phyloP scores from a whole-genome alignment of 2,113 vertebrate species.

The Cyanoramphus novaezelandiae region DNA sequence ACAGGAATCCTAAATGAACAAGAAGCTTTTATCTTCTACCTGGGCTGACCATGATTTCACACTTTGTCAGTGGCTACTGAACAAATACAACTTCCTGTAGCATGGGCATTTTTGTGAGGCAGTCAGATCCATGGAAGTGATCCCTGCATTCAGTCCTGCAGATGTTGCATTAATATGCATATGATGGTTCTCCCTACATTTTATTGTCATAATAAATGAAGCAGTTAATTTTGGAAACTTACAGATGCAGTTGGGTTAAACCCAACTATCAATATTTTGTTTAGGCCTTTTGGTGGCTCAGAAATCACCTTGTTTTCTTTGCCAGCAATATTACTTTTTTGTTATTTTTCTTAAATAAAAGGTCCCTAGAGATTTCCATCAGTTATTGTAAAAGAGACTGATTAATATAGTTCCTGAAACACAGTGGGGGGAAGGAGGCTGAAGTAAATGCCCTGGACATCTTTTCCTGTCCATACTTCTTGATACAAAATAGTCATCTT shows the following conservation, averaged over 20 bases:
- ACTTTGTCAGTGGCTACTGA: not conserved
- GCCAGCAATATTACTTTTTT: not conserved
- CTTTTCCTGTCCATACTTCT: not conserved
- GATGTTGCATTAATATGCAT: not conserved
- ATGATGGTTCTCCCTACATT: not conserved
- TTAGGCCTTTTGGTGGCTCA: not conserved
- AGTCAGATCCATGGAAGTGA: not conserved
- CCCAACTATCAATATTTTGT: not conserved
- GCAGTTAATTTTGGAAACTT: not conserved
- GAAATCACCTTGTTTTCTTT: not conserved
- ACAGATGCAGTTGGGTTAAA: not conserved
- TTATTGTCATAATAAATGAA: not conserved
- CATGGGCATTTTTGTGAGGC: not conserved
- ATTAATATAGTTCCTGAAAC: not conserved
- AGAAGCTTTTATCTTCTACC: not conserved
- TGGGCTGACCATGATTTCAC: not conserved
- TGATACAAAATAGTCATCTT: not conserved
- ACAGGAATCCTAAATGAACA: not conserved
- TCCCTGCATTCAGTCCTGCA: not conserved
- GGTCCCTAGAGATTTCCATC: not conserved
- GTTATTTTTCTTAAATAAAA: not conserved
- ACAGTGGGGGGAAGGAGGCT: not conserved
- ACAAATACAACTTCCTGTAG: not conserved
- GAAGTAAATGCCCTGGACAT: not conserved
- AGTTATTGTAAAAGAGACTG: not conserved